A percentile compares a stretch with the other conserved stretches of the same genome.
phyloP scores from a whole-genome alignment of 1,140 invertebrate species.

The Eumeta japonica region DNA sequence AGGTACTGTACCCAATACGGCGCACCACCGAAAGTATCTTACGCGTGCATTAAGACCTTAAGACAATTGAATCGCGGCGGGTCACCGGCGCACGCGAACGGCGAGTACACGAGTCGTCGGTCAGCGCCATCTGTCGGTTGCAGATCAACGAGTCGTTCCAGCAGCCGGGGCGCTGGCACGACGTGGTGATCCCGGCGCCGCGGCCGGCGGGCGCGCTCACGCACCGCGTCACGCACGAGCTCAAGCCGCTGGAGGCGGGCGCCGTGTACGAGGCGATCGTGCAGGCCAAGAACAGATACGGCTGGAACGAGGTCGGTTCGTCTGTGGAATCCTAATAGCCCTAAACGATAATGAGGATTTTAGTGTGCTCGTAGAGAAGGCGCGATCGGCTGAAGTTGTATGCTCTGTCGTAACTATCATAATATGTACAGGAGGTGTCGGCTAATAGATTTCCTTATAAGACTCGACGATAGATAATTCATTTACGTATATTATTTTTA shows the following conservation, averaged over 20 bases:
- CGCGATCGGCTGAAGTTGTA: too few relatives aligned
- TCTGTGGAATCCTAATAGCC: slow-evolving; percentile 5
- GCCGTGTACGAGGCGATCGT: slow-evolving; percentile 70
- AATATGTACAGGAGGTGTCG: too few relatives aligned
- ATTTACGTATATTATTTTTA: too few relatives aligned
- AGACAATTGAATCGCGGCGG: slow-evolving; percentile 61
- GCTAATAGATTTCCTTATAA: too few relatives aligned
- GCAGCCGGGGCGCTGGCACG: slow-evolving; percentile 71
- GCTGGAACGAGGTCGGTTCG: slow-evolving; percentile 64
- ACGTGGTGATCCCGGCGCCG: slow-evolving; percentile 52
- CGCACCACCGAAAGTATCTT: too few relatives aligned
- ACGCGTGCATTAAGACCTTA: too few relatives aligned
- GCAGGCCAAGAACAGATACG: slow-evolving; percentile 70
- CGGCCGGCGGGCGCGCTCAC: slow-evolving; percentile 28
- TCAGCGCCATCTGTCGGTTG: slow-evolving; percentile 11
- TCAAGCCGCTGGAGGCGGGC: slow-evolving; percentile 60
- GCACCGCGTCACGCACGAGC: slow-evolving; percentile 51
- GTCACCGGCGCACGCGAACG: slow-evolving; percentile 47
- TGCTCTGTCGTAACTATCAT: too few relatives aligned
- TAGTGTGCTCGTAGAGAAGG: too few relatives aligned
- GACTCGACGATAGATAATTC: too few relatives aligned
- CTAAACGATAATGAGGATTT: too few relatives aligned
- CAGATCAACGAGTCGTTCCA: slow-evolving; percentile 73
- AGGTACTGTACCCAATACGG: too few relatives aligned
- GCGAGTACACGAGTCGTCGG: slow-evolving; percentile 1